phyloP scores from a whole-genome alignment of 2,888 invertebrate genomes.

The Liposcelis brunnea region DNA sequence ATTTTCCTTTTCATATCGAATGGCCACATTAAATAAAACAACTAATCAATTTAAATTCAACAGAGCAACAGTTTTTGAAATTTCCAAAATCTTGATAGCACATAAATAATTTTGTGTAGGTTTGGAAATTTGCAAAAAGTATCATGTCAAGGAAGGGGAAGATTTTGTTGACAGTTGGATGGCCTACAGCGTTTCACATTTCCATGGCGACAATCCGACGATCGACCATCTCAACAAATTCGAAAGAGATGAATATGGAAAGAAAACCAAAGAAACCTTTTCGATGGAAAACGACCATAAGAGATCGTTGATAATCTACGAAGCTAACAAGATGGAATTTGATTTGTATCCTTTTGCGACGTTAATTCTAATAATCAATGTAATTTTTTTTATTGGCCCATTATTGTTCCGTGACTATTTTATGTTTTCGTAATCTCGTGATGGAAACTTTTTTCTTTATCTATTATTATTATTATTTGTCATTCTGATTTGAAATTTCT shows the following conservation, averaged over 20 bases:
- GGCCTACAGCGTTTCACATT: constrained; percentile 50
- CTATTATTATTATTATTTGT: constrained; percentile 6
- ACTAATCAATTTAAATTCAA: no score
- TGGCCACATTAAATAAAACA: no score
- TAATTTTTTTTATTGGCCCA: no score
- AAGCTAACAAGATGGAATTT: no score
- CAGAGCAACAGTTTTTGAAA: no score
- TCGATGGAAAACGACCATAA: no score
- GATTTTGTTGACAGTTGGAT: constrained; percentile 62
- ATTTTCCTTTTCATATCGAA: no score
- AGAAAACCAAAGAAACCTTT: constrained; percentile 17
- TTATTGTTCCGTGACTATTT: constrained; percentile 9
- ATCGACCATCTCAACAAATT: constrained; percentile 39
- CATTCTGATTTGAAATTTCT: constrained; percentile 1
- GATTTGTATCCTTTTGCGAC: no score
- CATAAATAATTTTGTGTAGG: constrained; percentile 23
- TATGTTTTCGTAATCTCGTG: constrained; percentile 30
- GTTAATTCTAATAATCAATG: no score
- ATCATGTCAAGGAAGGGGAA: constrained; percentile 42
- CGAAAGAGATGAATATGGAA: constrained; percentile 45
- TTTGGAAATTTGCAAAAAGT: constrained; percentile 43
- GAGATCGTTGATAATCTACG: no score
- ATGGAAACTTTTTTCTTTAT: constrained; percentile 22
- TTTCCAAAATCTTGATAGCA: no score
- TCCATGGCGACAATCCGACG: constrained; percentile 42